Evolutionary conservation across 2,113 vertebrate genomes (phyloP), one percentile per base, ranked within the genome.

Genomic region (Solea senegalensis): DNA sequence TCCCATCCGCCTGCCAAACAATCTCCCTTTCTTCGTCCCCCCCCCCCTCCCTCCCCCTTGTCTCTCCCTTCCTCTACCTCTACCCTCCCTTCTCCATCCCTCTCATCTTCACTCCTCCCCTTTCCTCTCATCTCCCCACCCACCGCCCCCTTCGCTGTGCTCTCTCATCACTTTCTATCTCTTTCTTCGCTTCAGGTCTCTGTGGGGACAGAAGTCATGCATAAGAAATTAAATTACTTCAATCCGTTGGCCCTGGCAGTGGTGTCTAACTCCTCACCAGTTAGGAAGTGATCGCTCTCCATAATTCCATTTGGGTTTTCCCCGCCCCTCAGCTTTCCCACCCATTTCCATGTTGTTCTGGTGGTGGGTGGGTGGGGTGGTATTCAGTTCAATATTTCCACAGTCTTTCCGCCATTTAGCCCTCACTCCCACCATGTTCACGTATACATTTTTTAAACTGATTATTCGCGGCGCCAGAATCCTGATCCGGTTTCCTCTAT

Each of bases 181-280:
- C 69, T 77, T 13, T 80, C 69, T 69, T 57, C 2, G 61, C 77
- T 86, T 78, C 78, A 76, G 78, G 84, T 87, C 80, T 86, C 84
- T 54, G 72, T 69, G 70, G 84, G 86, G 82, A 90, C 89, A 80
- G 84, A 89, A 85, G 74, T 72, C 86, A 88, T 88, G 89, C 90
- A 91, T 91, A 82, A 86, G 86, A 88, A 91, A 90, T 88, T 72
- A 91, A 90, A 91, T 88, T 81, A 89, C 85, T 90, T 90, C 78
- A 88, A 82, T 85, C 83, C 71, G 74, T 85, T 86, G 84, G 88
- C 81, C 76, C 84, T 82, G 84, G 81, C 85, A 82, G 70, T 71
- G 76, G 55, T 48, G 64, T 89, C 79, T 89, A 91, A 90, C 90
- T 90, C 84, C 89, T 89, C 83, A 80, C 82, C 80, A 86, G 88